Base-by-base conservation (phyloP, 2,888 invertebrate genomes). In the Tachina fera region DNA sequence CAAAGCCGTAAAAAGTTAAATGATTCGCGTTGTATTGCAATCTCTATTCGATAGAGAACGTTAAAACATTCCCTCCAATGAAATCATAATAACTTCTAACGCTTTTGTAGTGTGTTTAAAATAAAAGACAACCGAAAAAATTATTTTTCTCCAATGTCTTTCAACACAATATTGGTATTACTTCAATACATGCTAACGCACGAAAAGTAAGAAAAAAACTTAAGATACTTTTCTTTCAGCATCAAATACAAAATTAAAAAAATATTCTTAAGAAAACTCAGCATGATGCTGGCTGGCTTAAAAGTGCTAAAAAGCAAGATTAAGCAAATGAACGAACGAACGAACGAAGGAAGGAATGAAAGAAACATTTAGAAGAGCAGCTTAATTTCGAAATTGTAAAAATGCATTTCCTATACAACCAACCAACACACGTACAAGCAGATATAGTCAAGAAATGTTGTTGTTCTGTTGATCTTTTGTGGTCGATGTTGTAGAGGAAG, bases 401-500 rank as follows among this genome's bases (percentile, higher is more conserved):
- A 83, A 83, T 72, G 60, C 58, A 77, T 83, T 83, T 83, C 77
- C 83, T 83, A 83, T 83, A 72, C 41, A 53, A 56, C 31, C n/a
- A 6, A 31, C 31, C 0, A 0, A 4, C 1, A 31, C 6, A 6
- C 31, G 31, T 31, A 31, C 31, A 31, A 6, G 31, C 31, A 31
- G 31, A 31, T 31, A 31, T 31, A 31, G 31, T 31, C 31, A 49
- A 70, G 43, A 53, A 63, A 43, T 53, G 65, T 45, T 80, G 47
- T 19, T 75, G 61, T 71, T 71, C 22, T 49, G 51, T 60, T 67
- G 74, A 72, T 78, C 79, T 53, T 60, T 68, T 68, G 72, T 71
- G 65, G 65, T 60, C 68, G 82, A 83, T 86, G 82, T 68, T 77
- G 86, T 71, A 71, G 84, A 79, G 80, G 80, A 80, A 82, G 75